Evolutionary conservation across 2,888 invertebrate genomes (phyloP).

Genomic region (Ceraclea dissimilis): DNA sequence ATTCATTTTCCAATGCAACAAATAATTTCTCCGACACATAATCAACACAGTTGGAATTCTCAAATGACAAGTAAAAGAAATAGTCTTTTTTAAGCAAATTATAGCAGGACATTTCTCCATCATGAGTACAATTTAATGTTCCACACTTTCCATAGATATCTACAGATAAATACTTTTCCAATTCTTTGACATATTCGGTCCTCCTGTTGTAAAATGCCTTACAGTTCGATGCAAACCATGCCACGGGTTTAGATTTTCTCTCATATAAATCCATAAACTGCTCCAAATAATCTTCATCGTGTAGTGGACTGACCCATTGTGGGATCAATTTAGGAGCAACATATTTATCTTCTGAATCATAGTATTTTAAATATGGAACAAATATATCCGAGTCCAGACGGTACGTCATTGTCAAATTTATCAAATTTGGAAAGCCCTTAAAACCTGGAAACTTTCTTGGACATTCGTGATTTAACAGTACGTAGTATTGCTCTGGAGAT

Average conservation of each 20-base stretch:
- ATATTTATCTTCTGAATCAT: slow-evolving; percentile 30
- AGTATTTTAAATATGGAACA: slow-evolving; percentile 37
- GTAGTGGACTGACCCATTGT: slow-evolving; percentile 28
- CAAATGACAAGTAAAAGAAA: slow-evolving; percentile 60
- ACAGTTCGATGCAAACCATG: slow-evolving; percentile 53
- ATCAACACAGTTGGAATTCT: slow-evolving; percentile 60
- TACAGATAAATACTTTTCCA: slow-evolving; percentile 49
- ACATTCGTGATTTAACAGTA: slow-evolving; percentile 44
- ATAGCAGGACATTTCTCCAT: slow-evolving; percentile 30
- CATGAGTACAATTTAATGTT: slow-evolving; percentile 29
- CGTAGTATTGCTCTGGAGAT: slow-evolving; percentile 38
- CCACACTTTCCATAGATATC: slow-evolving; percentile 61
- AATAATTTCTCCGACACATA: slow-evolving; percentile 63
- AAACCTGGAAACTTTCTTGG: slow-evolving; percentile 38
- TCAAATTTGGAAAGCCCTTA: too few species aligned
- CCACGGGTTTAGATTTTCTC: slow-evolving; percentile 43
- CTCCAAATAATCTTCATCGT: background rate
- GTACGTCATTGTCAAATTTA: slow-evolving; percentile 52
- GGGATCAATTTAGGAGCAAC: slow-evolving; percentile 31
- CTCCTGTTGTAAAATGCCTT: slow-evolving; percentile 34
- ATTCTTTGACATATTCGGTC: slow-evolving; percentile 37
- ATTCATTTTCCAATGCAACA: slow-evolving; percentile 37
- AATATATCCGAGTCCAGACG: slow-evolving; percentile 44
- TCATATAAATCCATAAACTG: slow-evolving; percentile 10
- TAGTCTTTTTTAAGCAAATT: slow-evolving; percentile 46